phyloP scores from a whole-genome alignment of 2,113 vertebrate genomes.

The Furnarius figulus region DNA sequence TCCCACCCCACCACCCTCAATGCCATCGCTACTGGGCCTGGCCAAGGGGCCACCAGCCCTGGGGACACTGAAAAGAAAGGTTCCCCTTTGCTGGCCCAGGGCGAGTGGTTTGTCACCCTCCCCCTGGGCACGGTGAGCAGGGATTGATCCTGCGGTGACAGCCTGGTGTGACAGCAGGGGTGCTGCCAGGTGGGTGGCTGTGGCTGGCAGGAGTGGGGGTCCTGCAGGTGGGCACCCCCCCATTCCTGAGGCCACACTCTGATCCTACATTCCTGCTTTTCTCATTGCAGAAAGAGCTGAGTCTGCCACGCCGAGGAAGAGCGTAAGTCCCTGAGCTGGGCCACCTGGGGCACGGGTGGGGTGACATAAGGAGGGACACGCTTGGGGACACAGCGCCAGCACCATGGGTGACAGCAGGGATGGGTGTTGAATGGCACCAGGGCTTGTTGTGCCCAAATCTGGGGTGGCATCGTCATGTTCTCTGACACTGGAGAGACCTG shows the following conservation, averaged over 20 bases:
- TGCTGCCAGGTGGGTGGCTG: fast-evolving
- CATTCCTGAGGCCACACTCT: fast-evolving
- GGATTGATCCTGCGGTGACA: fast-evolving
- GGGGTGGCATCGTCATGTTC: fast-evolving
- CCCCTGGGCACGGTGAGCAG: fast-evolving
- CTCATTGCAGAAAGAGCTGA: constrained; percentile 89
- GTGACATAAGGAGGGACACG: background rate
- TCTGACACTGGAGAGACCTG: background rate
- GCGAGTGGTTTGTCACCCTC: background rate
- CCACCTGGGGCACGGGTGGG: fast-evolving
- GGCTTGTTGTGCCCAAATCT: background rate
- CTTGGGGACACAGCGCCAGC: background rate
- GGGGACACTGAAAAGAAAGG: background rate
- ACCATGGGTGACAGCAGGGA: fast-evolving
- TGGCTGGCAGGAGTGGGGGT: background rate
- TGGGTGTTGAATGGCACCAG: fast-evolving
- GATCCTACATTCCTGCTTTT: background rate
- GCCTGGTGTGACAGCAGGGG: background rate
- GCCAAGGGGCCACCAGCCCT: background rate
- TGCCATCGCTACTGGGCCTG: fast-evolving
- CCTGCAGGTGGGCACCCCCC: fast-evolving
- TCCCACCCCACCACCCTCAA: fast-evolving
- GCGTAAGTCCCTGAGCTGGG: constrained; percentile 79
- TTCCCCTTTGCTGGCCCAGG: background rate
- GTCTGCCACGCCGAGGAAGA: constrained; percentile 89